phyloP scores from a whole-genome alignment of 1,140 invertebrate species.

The Pantala flavescens region DNA sequence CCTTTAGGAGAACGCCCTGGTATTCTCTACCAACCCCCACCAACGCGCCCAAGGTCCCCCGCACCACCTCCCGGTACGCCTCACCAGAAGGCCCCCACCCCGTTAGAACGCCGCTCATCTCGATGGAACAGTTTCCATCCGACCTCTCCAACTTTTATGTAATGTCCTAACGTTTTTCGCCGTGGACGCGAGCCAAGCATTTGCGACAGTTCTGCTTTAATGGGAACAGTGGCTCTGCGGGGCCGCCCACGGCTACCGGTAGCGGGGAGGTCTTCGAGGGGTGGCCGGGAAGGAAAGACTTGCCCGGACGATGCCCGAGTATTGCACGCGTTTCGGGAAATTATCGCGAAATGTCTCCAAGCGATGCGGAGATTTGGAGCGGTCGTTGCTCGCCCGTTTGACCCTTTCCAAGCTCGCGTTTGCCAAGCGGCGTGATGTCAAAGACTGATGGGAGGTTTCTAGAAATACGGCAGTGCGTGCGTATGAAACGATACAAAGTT shows the following conservation, averaged over 20 bases:
- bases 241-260: not conserved
- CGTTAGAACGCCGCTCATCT: not conserved
- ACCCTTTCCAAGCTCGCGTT: too few relatives aligned
- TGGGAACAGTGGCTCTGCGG: not conserved
- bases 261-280: too few relatives aligned
- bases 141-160: constrained; percentile 6
- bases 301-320: too few relatives aligned
- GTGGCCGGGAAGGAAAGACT: too few relatives aligned
- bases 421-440: too few relatives aligned
- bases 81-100: not conserved
- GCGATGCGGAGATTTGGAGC: too few relatives aligned
- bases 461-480: too few relatives aligned
- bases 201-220: constrained; percentile 3
- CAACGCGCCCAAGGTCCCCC: not conserved
- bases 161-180: not conserved
- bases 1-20: not conserved
- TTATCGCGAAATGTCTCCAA: too few relatives aligned
- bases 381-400: too few relatives aligned
- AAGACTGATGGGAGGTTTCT: too few relatives aligned
- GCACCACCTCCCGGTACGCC: not conserved
- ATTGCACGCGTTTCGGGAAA: too few relatives aligned
- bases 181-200: not conserved
- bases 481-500: too few relatives aligned
- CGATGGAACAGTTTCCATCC: not conserved
- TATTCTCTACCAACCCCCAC: not conserved